These are phyloP conservation scores for Adela reaumurella DNA, from an alignment of 2,888 invertebrate species.

Conservation along the genomic window DNA sequence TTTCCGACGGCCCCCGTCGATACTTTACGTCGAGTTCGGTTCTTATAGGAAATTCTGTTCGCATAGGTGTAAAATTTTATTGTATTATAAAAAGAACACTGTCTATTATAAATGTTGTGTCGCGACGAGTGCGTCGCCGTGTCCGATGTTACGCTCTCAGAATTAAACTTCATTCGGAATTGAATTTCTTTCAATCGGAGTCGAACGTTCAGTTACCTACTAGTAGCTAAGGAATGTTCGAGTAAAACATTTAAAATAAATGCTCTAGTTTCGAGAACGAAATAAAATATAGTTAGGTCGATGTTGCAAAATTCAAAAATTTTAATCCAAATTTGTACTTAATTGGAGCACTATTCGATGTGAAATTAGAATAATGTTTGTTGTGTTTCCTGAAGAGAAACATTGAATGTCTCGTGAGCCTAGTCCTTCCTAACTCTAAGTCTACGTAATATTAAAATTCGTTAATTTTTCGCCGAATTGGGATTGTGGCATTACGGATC, in stretches of 20 bases:
- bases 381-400: not conserved
- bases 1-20: conserved; percentile 18
- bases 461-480: not conserved
- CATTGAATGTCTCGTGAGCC: not conserved
- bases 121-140: conserved; percentile 44
- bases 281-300: conserved; percentile 52
- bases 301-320: conserved; percentile 51
- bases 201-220: conserved; percentile 43
- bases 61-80: conserved; percentile 54
- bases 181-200: conserved; percentile 13
- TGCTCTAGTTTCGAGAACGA: conserved; percentile 32
- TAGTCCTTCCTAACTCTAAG: not conserved
- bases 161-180: conserved; percentile 25
- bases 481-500: conserved; percentile 17
- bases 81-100: conserved; percentile 39
- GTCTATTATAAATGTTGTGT: conserved; percentile 31
- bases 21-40: conserved; percentile 16
- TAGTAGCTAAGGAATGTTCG: conserved; percentile 43
- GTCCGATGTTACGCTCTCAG: conserved; percentile 45
- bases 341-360: conserved; percentile 36
- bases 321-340: conserved; percentile 44
- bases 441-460: not conserved
- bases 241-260: conserved; percentile 47
- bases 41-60: conserved; percentile 50
- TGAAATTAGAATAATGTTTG: conserved; percentile 30